A percentile compares a stretch with the other conserved stretches of the same genome.
These are phyloP conservation scores for Monopis laevigella DNA, from an alignment of 2,888 invertebrate species.

Conservation along the genomic window DNA sequence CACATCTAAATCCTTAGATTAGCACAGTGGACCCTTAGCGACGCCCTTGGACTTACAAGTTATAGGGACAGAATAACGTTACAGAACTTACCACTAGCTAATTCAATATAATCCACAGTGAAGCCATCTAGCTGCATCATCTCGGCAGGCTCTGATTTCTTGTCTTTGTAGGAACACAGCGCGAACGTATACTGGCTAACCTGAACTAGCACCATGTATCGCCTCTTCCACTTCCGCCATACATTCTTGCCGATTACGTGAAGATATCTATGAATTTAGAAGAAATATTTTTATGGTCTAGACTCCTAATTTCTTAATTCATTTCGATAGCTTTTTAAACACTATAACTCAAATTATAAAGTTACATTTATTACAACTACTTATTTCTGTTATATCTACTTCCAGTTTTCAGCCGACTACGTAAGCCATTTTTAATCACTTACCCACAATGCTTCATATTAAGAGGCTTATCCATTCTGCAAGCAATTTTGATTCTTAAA, in stretches of 20 bases:
- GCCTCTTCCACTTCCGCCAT: slow-evolving; percentile 99
- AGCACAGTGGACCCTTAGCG: no score
- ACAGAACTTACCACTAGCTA: slow-evolving; percentile 89
- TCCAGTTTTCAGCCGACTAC: no score
- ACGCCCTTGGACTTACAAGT: no score
- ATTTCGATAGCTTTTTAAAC: no score
- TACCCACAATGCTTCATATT: slow-evolving; percentile 99
- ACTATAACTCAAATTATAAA: no score
- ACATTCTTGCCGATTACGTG: slow-evolving; percentile 93
- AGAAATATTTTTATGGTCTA: background rate
- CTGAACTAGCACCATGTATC: slow-evolving; percentile 98
- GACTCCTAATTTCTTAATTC: no score
- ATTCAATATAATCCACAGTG: slow-evolving; percentile 98
- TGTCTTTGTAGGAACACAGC: slow-evolving; percentile 99
- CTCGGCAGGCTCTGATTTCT: slow-evolving; percentile 98
- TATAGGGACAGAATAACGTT: no score
- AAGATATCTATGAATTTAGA: slow-evolving; percentile 69
- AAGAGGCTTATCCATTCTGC: slow-evolving; percentile 97
- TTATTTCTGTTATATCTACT: no score
- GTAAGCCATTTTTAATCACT: no score
- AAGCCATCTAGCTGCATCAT: slow-evolving; percentile 99
- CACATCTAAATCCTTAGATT: background rate
- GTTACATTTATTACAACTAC: no score
- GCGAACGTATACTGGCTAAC: slow-evolving; percentile 99
- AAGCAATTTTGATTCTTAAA: slow-evolving; percentile 95